Base-by-base conservation (phyloP, 2,113 vertebrate species). In the Ranitomeya variabilis region DNA sequence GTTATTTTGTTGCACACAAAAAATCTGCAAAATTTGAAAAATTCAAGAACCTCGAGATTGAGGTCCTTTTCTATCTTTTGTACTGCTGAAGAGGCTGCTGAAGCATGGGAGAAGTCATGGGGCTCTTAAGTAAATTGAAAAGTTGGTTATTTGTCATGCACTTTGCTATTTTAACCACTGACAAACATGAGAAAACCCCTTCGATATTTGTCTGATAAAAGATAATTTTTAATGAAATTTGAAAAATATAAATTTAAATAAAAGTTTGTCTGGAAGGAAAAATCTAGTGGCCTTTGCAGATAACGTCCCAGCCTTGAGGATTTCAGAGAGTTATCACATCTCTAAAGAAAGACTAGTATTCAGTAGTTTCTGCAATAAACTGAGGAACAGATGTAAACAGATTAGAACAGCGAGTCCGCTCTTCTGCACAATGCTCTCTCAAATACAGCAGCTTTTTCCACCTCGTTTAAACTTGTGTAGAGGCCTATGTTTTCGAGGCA, bases 391-490 rank as follows among this genome's bases (percentile, higher is more conserved):
- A 51, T 45, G 81, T 69, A 66, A 83, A 84, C 82, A 66, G 60
- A 66, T 51, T 16, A 14, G 19, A 14, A 37, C 18, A 67, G 5
- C 23, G 9, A 9, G 52, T 23, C 85, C 37, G 19, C 31, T 84
- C 57, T 54, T 74, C 59, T 31, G 59, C n/a, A 66, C 21, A 83
- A 31, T 83, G 10, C 7, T 15, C 37, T 12, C 84, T 78, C 59
- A 67, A 77, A 64, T 55, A 15, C n/a, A 57, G 87, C n/a, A 37
- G 82, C 71, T 64, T 54, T 89, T 85, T 79, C 60, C 52, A 66
- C 87, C 54, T 89, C 57, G 18, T 85, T 77, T 69, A 31, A 54
- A 67, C 59, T 55, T 89, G 71, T 37, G 59, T 79, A 54, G 59
- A 59, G 45, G 80, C 11, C 71, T 83, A 78, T 88, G 59, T 88